Evolutionary conservation across 1,140 invertebrate species (phyloP).

Genomic region (Anastrepha ludens): DNA sequence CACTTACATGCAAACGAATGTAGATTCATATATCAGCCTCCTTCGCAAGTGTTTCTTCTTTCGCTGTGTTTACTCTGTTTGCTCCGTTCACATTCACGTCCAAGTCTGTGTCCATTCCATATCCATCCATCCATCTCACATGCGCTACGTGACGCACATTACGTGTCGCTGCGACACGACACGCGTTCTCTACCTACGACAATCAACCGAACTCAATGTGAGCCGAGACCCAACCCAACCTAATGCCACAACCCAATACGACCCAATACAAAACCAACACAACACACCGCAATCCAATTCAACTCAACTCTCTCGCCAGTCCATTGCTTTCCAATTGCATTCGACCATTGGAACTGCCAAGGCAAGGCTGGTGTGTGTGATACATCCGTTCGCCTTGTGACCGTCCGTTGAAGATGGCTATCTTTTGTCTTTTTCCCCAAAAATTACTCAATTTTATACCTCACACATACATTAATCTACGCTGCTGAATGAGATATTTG

Average conservation of each 20-base stretch:
- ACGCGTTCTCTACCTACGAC: not conserved
- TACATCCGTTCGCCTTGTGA: not conserved
- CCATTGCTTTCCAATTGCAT: slow-evolving; percentile 40
- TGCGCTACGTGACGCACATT: slow-evolving; percentile 52
- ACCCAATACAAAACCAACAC: not conserved
- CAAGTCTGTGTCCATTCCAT: slow-evolving; percentile 36
- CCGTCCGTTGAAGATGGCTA: slow-evolving; percentile 32
- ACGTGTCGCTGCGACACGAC: slow-evolving; percentile 30
- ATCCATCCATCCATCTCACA: slow-evolving; percentile 52
- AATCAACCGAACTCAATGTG: not conserved
- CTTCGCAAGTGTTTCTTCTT: not conserved
- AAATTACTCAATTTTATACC: slow-evolving; percentile 49
- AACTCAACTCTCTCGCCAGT: not conserved
- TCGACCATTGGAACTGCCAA: not conserved
- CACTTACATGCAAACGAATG: slow-evolving; percentile 4
- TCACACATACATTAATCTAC: not conserved
- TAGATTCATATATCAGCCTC: slow-evolving; percentile 17
- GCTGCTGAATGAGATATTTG: slow-evolving; percentile 24
- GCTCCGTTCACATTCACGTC: not conserved
- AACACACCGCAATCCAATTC: not conserved
- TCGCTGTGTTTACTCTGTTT: not conserved
- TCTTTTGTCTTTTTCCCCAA: slow-evolving; percentile 49
- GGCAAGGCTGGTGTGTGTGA: not conserved
- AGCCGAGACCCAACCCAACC: not conserved
- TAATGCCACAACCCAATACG: not conserved